These are phyloP conservation scores for Dromococcyx pavoninus DNA, from an alignment of 2,797 vertebrate species.

Conservation along the genomic window DNA sequence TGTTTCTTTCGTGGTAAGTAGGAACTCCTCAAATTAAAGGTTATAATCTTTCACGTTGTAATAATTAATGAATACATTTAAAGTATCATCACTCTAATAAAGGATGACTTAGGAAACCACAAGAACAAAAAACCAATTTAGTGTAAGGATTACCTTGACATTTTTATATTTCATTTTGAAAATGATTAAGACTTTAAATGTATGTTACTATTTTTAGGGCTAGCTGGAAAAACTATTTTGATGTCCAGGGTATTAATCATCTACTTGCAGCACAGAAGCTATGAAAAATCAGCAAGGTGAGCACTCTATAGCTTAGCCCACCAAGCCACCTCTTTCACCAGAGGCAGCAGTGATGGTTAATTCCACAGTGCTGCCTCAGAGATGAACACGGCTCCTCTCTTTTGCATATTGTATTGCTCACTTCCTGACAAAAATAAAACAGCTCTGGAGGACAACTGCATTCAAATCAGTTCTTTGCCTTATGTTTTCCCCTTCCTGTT, in stretches of 20 bases:
- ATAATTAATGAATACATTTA: constrained; percentile 20
- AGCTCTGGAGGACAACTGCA: background rate
- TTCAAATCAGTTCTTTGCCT: background rate
- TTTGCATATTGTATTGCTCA: rapidly evolving
- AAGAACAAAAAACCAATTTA: background rate
- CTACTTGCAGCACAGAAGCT: background rate
- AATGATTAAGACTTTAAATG: background rate
- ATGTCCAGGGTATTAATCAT: background rate
- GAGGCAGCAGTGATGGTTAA: background rate
- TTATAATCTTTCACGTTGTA: background rate
- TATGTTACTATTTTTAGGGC: background rate
- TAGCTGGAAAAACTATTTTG: background rate
- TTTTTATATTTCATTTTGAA: background rate
- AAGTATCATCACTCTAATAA: background rate
- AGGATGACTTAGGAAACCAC: background rate
- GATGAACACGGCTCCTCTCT: rapidly evolving
- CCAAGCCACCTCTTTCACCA: background rate
- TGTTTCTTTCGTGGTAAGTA: background rate
- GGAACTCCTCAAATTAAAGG: background rate
- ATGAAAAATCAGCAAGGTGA: background rate
- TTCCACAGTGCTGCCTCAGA: background rate
- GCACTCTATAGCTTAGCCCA: background rate
- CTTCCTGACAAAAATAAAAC: background rate
- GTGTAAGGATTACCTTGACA: background rate
- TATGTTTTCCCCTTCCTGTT: background rate